Base-by-base conservation (phyloP, 2,113 vertebrate genomes). In the Hyperopisus bebe region DNA sequence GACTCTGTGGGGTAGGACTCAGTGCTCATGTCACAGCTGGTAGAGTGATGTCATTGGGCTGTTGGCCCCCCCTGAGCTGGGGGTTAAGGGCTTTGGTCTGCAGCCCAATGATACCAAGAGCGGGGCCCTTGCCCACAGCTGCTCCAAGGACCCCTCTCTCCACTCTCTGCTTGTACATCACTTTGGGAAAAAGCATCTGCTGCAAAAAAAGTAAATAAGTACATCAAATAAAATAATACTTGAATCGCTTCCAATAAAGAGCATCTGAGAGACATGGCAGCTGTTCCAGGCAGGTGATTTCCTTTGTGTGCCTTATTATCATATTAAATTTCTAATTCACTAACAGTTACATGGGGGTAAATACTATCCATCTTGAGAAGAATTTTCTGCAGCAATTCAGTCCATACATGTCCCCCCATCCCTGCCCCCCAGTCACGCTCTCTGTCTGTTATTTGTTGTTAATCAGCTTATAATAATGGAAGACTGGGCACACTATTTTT, bases 241-340 rank as follows among this genome's bases (percentile, higher is more conserved):
- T 19, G 74, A 42, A 35, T 80, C 35, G 8, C 74, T 42, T 39
- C 74, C 31, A 42, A 17, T 77, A 15, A 35, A 77, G 27, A 77
- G 70, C 70, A 80, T 42, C 17, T 80, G 74, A 80, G 74, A 42
- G 74, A 80, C 35, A 19, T 7, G 15, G 6, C 31, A 7, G 15
- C 35, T 19, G 6, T 77, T 42, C 15, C 70, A 77, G 15, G 15
- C 5, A 80, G 74, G 17, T 80, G 74, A 80, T 80, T 80, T 35
- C 35, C 74, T 42, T 42, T 24, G 44, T 47, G 0, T 2, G 5
- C 31, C 24, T 86, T 86, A 86, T 50, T 86, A 35, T 86, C 48
- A 91, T 92, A 90, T 91, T 90, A 89, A 90, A 91, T 91, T 91
- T 91, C 91, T 91, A 91, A 91, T 91, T 91, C 88, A 90, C 90